A percentile compares a stretch with the other conserved stretches of the same genome.
phyloP scores from a whole-genome alignment of 2,888 invertebrate genomes.

The Pseudolycoriella hygida region DNA sequence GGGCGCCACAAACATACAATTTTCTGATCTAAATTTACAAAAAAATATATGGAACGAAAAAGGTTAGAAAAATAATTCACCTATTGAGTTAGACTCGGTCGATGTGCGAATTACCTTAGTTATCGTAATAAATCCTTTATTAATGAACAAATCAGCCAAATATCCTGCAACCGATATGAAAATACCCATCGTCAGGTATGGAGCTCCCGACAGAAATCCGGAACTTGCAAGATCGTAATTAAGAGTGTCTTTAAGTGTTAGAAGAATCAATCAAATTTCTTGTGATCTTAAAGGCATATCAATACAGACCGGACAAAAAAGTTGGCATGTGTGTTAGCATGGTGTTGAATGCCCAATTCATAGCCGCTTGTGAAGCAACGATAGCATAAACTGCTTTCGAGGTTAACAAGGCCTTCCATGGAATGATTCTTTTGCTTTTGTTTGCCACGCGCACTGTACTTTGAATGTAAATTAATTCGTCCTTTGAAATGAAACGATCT shows the following conservation, averaged over 20 bases:
- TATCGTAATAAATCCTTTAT: slow-evolving; percentile 43
- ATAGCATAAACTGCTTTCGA: slow-evolving; percentile 73
- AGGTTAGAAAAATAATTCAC: no score
- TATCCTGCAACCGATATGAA: slow-evolving; percentile 66
- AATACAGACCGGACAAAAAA: slow-evolving; percentile 51
- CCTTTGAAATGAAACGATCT: slow-evolving; percentile 51
- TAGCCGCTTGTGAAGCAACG: slow-evolving; percentile 65
- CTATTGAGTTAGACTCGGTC: no score
- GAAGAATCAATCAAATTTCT: no score
- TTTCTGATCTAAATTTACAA: slow-evolving; percentile 29
- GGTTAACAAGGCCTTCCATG: slow-evolving; percentile 57
- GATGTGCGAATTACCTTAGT: no score
- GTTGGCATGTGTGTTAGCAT: slow-evolving; percentile 66
- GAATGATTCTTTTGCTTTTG: slow-evolving; percentile 18
- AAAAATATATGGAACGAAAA: no score
- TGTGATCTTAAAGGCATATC: no score
- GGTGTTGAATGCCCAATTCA: slow-evolving; percentile 84
- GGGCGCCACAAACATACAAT: slow-evolving; percentile 55
- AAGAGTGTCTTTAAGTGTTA: slow-evolving; percentile 38
- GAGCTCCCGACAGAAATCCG: slow-evolving; percentile 69
- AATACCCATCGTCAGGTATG: slow-evolving; percentile 76
- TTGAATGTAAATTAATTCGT: slow-evolving; percentile 58
- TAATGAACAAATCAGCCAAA: slow-evolving; percentile 60
- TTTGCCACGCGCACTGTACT: slow-evolving; percentile 31
- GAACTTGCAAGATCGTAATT: slow-evolving; percentile 58